These are phyloP conservation scores for Chiloscyllium plagiosum DNA, from an alignment of 2,113 vertebrate genomes.

Conservation along the genomic window DNA sequence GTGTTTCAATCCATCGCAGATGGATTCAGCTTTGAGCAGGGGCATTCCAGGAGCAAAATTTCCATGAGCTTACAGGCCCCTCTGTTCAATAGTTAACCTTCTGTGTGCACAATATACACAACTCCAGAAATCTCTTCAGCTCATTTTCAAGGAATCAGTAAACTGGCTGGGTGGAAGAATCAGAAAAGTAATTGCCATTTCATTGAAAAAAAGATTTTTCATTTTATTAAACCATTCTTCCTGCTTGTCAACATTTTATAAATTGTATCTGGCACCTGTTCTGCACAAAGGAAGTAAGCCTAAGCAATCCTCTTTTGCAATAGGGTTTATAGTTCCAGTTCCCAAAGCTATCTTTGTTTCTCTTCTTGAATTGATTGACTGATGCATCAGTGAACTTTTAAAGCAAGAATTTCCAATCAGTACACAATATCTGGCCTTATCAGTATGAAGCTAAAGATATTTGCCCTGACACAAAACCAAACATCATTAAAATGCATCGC, in stretches of 20 bases:
- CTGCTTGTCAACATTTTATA: neutral
- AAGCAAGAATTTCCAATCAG: neutral
- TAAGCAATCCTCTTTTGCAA: neutral
- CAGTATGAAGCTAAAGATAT: neutral
- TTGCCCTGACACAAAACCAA: neutral
- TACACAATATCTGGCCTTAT: neutral
- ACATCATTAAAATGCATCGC: neutral
- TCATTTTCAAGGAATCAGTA: neutral
- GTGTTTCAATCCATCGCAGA: neutral
- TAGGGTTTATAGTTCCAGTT: neutral
- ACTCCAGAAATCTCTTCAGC: neutral
- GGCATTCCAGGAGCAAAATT: neutral
- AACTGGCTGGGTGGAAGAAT: neutral
- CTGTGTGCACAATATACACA: neutral
- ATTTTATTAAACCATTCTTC: neutral
- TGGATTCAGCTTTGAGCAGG: neutral
- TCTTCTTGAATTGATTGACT: neutral
- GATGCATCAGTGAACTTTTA: neutral
- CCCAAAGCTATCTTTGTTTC: neutral
- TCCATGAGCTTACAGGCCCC: neutral
- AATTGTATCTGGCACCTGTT: neutral
- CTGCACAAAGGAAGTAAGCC: too few relatives aligned
- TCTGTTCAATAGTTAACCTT: neutral
- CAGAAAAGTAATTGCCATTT: neutral
- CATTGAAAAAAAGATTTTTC: neutral